Evolutionary conservation across 2,888 invertebrate species (phyloP).

Genomic region (Morpho helenor): DNA sequence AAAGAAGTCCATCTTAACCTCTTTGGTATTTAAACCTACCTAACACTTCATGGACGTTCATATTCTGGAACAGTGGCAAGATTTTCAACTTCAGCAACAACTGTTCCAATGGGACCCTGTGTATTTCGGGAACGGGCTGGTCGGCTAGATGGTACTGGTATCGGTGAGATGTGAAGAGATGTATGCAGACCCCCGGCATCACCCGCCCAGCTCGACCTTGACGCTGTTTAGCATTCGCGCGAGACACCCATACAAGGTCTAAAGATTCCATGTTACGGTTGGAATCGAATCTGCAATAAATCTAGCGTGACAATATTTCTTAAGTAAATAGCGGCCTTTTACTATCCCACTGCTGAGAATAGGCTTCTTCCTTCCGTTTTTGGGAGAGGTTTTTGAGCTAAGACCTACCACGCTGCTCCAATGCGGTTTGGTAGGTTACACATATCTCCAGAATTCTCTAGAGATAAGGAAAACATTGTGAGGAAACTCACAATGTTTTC

Average conservation of each 20-base stretch:
- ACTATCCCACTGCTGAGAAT: no score
- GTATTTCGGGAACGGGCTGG: constrained; percentile 93
- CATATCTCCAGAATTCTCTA: no score
- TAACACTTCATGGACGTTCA: constrained; percentile 55
- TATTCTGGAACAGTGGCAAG: constrained; percentile 70
- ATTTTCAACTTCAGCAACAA: constrained; percentile 87
- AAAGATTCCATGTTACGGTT: constrained; percentile 93
- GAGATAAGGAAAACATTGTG: no score
- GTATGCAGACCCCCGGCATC: constrained; percentile 91
- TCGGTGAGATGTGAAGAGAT: constrained; percentile 89
- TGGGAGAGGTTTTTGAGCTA: no score
- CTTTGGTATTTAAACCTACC: background rate
- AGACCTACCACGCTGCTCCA: no score
- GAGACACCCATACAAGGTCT: constrained; percentile 93
- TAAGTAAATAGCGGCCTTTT: no score
- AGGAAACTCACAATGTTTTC: no score
- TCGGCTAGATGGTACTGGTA: constrained; percentile 82
- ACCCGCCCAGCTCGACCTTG: constrained; percentile 95
- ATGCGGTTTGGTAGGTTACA: no score
- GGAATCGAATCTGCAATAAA: constrained; percentile 81
- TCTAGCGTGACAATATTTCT: no score
- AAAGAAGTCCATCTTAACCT: no score
- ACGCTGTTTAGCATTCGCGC: constrained; percentile 93
- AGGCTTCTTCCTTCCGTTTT: no score
- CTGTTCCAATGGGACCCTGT: constrained; percentile 92